Conservation (phyloP, 2,888 invertebrate genomes). For the Nymphalis urticae region DNA sequence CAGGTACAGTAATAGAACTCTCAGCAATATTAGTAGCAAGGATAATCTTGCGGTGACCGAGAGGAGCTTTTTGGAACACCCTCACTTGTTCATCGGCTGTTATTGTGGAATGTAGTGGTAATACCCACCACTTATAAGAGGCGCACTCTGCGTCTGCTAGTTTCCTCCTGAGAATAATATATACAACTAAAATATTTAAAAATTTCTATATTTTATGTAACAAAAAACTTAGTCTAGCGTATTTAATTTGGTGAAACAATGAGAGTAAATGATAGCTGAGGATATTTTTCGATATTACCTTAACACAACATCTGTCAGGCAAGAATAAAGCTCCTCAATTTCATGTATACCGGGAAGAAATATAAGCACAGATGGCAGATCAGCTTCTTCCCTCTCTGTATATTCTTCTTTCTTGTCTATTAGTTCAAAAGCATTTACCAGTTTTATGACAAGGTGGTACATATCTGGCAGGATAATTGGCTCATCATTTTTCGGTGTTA, state of each 20-base stretch:
- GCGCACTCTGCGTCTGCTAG: conserved; percentile 52
- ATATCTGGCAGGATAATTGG: conserved; percentile 83
- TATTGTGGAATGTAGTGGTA: conserved; percentile 88
- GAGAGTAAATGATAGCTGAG: too few species aligned
- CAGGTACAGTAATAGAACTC: conserved; percentile 94
- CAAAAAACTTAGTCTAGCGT: too few species aligned
- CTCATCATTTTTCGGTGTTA: conserved; percentile 64
- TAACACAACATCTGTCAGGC: conserved; percentile 53
- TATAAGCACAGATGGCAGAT: conserved; percentile 87
- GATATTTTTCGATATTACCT: conserved; percentile 48
- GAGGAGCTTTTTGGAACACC: conserved; percentile 81
- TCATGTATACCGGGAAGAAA: conserved; percentile 95
- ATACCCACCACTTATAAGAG: conserved; percentile 77
- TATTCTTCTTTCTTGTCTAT: conserved; percentile 80
- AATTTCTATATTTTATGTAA: too few species aligned
- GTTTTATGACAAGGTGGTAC: conserved; percentile 82
- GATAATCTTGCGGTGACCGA: conserved; percentile 89
- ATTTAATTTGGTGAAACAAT: too few species aligned
- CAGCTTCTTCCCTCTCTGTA: conserved; percentile 50
- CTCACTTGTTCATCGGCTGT: conserved; percentile 88
- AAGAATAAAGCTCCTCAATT: conserved; percentile 86
- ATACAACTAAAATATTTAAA: too few species aligned
- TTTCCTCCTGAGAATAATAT: conserved; percentile 46
- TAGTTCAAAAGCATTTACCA: conserved; percentile 84
- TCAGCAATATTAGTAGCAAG: conserved; percentile 96